Conservation (phyloP, 2,888 invertebrate species). For the Meghimatium bilineatum region DNA sequence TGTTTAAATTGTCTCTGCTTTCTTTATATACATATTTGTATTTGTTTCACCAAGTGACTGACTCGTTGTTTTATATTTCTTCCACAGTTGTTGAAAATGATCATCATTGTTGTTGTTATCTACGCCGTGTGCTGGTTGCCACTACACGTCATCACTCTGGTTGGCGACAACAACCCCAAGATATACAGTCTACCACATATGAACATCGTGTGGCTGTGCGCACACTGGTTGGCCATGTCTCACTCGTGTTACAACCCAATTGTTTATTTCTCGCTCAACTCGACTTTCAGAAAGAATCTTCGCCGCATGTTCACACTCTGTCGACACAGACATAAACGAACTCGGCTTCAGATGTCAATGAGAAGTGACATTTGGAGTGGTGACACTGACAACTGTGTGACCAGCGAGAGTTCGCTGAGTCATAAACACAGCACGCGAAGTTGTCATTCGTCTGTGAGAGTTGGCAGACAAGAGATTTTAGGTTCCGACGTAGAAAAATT, state of each 20-base stretch:
- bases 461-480: neutral
- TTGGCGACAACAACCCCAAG: constrained; percentile 64
- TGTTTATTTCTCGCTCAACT: constrained; percentile 76
- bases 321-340: constrained; percentile 35
- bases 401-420: constrained; percentile 25
- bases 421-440: neutral
- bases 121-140: constrained; percentile 92
- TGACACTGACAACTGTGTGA: constrained; percentile 22
- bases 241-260: constrained; percentile 76
- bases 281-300: constrained; percentile 70
- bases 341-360: constrained; percentile 20
- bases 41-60: neutral
- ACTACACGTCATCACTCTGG: constrained; percentile 78
- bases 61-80: neutral
- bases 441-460: neutral
- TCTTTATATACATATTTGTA: neutral
- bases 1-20: no score
- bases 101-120: constrained; percentile 90
- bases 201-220: constrained; percentile 69
- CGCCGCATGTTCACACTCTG: constrained; percentile 53
- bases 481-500: neutral
- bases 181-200: constrained; percentile 66
- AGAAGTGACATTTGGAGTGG: constrained; percentile 22
- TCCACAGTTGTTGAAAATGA: constrained; percentile 93
- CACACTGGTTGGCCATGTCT: constrained; percentile 74